Percentiles rank a stretch among this genome's conserved stretches.
Conservation (phyloP, 2,888 invertebrate genomes). For the Blomia tropicalis region DNA sequence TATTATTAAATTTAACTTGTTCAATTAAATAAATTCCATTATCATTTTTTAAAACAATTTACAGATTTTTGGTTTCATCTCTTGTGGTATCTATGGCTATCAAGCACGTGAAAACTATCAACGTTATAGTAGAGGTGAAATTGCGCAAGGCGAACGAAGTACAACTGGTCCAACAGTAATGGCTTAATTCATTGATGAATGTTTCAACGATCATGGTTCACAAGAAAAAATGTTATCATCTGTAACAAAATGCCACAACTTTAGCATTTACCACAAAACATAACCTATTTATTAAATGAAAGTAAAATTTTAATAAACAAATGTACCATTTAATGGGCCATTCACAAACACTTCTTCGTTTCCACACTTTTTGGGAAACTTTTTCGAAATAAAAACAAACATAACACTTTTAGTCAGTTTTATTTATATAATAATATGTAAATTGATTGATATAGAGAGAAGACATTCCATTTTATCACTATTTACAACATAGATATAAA, state of each 20-base stretch:
- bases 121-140: conserved; percentile 45
- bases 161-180: conserved; percentile 10
- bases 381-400: background rate
- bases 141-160: conserved; percentile 30
- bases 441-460: background rate
- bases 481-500: conserved; percentile 19
- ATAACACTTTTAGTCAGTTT: background rate
- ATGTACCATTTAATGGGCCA: background rate
- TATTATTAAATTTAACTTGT: background rate
- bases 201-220: too few relatives aligned
- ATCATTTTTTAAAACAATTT: background rate
- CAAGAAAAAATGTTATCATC: too few relatives aligned
- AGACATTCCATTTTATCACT: too few relatives aligned
- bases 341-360: background rate
- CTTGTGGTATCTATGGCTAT: conserved; percentile 57
- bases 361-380: conserved; percentile 10
- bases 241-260: too few relatives aligned
- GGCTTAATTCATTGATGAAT: conserved; percentile 16
- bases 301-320: too few relatives aligned
- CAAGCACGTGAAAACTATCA: conserved; percentile 64
- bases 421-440: background rate
- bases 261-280: too few relatives aligned
- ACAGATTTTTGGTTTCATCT: conserved; percentile 70
- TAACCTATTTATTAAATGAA: too few relatives aligned
- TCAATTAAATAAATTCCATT: background rate